Conservation (phyloP, 2,113 vertebrate species). For the Xiphophorus hellerii region DNA sequence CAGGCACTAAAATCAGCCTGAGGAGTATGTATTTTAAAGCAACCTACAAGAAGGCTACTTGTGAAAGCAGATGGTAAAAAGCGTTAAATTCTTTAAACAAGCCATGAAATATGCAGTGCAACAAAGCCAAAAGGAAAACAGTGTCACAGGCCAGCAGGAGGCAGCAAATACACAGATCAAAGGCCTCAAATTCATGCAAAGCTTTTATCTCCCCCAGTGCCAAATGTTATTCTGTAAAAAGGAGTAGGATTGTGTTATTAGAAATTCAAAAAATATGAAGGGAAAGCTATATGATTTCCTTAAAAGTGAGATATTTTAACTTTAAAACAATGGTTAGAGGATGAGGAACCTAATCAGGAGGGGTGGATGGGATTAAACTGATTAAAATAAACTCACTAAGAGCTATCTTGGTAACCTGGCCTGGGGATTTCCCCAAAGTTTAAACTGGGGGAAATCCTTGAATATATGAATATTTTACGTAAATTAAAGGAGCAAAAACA, state of each 20-base stretch:
- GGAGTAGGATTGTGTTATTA: no score
- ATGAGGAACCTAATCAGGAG: not conserved
- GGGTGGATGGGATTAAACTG: conserved; percentile 2
- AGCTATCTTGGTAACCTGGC: conserved; percentile 56
- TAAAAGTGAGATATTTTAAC: not conserved
- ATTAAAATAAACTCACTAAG: conserved; percentile 41
- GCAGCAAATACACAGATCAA: conserved; percentile 51
- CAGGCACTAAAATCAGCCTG: conserved; percentile 6
- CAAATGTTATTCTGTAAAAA: not conserved
- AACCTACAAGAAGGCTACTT: not conserved
- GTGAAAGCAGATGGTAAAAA: conserved; percentile 8
- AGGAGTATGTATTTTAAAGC: conserved; percentile 9
- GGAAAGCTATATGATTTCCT: not conserved
- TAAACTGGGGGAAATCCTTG: conserved; percentile 54
- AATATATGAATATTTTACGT: conserved; percentile 77
- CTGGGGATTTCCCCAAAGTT: conserved; percentile 65
- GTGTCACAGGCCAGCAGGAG: conserved; percentile 57
- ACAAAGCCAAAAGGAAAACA: conserved; percentile 8
- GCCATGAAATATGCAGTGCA: conserved; percentile 11
- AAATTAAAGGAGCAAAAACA: conserved; percentile 62
- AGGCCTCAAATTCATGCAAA: not conserved
- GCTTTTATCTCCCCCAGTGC: not conserved
- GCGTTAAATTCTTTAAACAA: conserved; percentile 20
- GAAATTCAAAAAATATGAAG: not conserved
- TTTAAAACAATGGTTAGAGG: not conserved